Base-by-base conservation (phyloP, 2,888 invertebrate genomes). In the Perdita meconis region DNA sequence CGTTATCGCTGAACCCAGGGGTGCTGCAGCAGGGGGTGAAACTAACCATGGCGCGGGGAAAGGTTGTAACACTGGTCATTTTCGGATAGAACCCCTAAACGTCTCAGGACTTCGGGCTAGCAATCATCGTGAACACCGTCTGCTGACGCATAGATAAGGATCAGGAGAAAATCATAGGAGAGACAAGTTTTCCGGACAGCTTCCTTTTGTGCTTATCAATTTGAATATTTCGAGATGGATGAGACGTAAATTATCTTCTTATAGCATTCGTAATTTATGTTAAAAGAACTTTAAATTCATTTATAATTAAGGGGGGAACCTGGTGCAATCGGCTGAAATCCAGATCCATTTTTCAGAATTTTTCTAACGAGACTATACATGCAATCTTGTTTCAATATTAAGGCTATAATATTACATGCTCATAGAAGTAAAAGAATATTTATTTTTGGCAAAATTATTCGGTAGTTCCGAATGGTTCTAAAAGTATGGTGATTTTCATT, bases 101-200 rank as follows among this genome's bases (percentile, higher is more conserved):
- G 76, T 80, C 65, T 80, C 73, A 70, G 57, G 74, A 64, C 61
- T 68, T 66, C 66, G 12, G 38, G 53, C 73, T 72, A 84, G 81
- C 81, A 81, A 87, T 87, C 88, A 84, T 83, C 82, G 70, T 74
- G 57, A 60, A 71, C 81, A 69, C 72, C 57, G 64, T 66, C 60
- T 74, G 42, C 73, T 59, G 73, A 76, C 55, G n/a, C n/a, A 38
- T 26, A 50, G 88, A 89, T 89, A 87, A 84, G 67, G 40, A 88
- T 88, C 89, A 60, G 51, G 24, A 22, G 24, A 74, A 67, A 74
- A 55, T 70, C 38, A 68, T 69, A 61, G 66, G 72, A 36, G 22
- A 42, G 56, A 40, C 16, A 16, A 19, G n/a, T 69, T 56, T 81
- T 60, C 50, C 56, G 5, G 57, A 47, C 63, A 24, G 30, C 59